Conservation (phyloP, 2,888 invertebrate species). For the Philonicus albiceps region DNA sequence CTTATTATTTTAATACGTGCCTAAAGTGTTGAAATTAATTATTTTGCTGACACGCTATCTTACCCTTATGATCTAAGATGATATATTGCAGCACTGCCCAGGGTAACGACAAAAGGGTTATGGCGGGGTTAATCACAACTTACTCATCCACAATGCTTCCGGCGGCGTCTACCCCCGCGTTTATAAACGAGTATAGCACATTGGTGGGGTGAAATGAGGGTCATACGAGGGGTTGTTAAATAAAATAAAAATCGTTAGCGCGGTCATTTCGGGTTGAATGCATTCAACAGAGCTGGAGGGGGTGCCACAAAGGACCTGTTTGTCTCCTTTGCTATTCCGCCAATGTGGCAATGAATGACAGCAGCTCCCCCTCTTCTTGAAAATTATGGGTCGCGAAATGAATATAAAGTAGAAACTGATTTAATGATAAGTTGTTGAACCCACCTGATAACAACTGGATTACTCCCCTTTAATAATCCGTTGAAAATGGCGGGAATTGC, state of each 20-base stretch:
- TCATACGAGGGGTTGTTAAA: neutral
- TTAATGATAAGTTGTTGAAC: conserved; percentile 47
- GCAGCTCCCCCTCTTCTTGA: neutral
- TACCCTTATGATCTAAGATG: conserved; percentile 38
- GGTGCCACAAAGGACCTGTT: neutral
- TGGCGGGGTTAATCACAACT: neutral
- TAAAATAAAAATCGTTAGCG: neutral
- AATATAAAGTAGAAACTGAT: conserved; percentile 44
- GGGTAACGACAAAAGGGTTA: neutral
- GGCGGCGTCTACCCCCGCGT: neutral
- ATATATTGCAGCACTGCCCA: conserved; percentile 30
- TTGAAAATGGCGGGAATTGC: neutral
- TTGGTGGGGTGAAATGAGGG: neutral
- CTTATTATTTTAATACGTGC: conserved; percentile 30
- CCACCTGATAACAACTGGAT: conserved; percentile 40
- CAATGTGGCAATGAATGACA: conserved; percentile 5
- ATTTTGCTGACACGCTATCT: conserved; percentile 46
- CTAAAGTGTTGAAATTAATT: conserved; percentile 45
- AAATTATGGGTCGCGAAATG: neutral
- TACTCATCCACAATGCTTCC: neutral
- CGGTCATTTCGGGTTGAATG: conserved; percentile 25
- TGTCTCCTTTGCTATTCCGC: neutral
- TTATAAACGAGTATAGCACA: neutral
- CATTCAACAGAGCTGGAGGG: conserved; percentile 3
- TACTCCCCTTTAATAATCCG: conserved; percentile 32